Evolutionary conservation across 2,113 vertebrate species (phyloP), one percentile per base, ranked within the genome.

Genomic region (Zosterops hypoxanthus): DNA sequence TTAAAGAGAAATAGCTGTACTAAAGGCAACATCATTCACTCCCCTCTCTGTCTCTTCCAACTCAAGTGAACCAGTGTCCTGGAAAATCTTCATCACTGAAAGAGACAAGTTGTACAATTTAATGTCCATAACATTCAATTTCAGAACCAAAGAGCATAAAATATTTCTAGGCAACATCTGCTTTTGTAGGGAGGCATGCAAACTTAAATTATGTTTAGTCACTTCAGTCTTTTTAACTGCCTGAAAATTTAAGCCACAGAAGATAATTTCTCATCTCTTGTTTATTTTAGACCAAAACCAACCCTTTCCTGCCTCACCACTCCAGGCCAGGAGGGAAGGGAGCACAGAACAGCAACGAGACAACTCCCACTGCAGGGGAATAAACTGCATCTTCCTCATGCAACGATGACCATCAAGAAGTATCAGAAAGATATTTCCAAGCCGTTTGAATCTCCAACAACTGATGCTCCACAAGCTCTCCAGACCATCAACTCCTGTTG

Each of bases 71-170:
- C 23, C 57, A 18, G 24, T 4, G 5, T 61, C 59, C 80, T 50
- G 73, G 41, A 85, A 83, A 84, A 77, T 79, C 60, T 75, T 52
- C 12, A 70, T 39, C 81, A 63, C 8, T 11, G 13, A 61, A 47
- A 63, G 17, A 91, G 57, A 10, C 55, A 59, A 80, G n/a, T 39
- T 44, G 53, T 31, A 47, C 71, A 83, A 41, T 78, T 93, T 82
- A 73, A 75, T 2, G 0, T 49, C 59, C 64, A 21, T 70, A 73
- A 76, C 73, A 68, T 75, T 71, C 92, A 46, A 88, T 85, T 93
- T 93, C 73, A 94, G 83, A 92, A 78, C 47, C 44, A 61, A 87
- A 77, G 42, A 76, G n/a, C 75, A 76, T 92, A 68, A 93, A 92
- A 77, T 66, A 93, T 63, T 86, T 88, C 88, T 68, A 89, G 59